Base-by-base conservation (phyloP, 2,797 vertebrate genomes). In the Phoeniculus purpureus region DNA sequence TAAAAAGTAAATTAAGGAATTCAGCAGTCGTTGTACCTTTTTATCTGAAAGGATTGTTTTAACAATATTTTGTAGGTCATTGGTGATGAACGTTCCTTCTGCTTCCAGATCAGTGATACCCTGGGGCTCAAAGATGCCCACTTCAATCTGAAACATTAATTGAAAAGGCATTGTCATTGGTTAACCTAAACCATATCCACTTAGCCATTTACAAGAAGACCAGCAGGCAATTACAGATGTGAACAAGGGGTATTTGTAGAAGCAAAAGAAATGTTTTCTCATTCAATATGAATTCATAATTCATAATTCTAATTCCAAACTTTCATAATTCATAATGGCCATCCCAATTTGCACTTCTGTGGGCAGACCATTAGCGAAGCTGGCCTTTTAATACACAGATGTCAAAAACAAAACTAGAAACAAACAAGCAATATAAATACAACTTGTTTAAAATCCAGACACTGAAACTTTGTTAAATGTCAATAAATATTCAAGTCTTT, bases 61-160 rank as follows among this genome's bases (percentile, higher is more conserved):
- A 93, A 99, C 95, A 61, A 97, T 97, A 4, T 98, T 97, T 90
- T 98, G 97, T 87, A 99, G 94, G 6, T 99, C 98, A 89, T 99
- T 99, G 81, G 98, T 97, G 87, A 99, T 96, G 94, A 99, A 99
- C 3, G 98, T 98, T 78, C 97, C 98, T 77, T 98, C 93, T 2
- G 97, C 97, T 18, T 99, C 98, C 90, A 99, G 93, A 27, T 93
- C 97, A 78, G 96, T 94, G 84, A 99, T 97, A 31, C 98, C 98
- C 84, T 98, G 98, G 13, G 98, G 98, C 95, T 99, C 99, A 66
- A 98, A 98, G 94, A 99, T 98, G 75, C 98, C 95, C 77, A 97
- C 95, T 60, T 98, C 94, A 66, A 99, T 98, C 98, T 99, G 97
- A 96, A 94, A 97, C 21, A 74, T 71, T 61, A 89, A 95, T 95